Conservation (phyloP, 37 sponge, comb jelly and placozoan species). For the Mnemiopsis leidyi region DNA sequence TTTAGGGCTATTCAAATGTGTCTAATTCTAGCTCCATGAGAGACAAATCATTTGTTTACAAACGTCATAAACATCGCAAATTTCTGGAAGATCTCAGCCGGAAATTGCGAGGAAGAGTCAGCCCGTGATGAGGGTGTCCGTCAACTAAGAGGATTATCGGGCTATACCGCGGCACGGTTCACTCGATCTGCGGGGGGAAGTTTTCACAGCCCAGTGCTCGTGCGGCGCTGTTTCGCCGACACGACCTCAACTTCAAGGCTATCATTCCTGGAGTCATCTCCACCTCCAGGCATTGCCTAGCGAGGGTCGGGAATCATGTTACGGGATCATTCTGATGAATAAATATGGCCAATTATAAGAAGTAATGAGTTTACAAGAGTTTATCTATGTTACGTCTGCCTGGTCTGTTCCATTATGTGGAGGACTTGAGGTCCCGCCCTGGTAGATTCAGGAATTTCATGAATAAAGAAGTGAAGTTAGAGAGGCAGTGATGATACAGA, state of each 20-base stretch:
- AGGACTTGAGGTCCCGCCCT: background rate
- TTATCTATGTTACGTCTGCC: background rate
- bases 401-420: background rate
- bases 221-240: background rate
- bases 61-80: background rate
- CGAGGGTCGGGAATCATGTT: background rate
- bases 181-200: background rate
- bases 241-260: background rate
- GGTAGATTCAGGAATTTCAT: background rate
- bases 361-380: background rate
- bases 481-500: background rate
- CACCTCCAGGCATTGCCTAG: background rate
- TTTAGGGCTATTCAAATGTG: constrained; percentile 25
- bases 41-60: background rate
- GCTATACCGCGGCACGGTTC: background rate
- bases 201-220: background rate
- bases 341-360: background rate
- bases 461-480: background rate
- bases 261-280: background rate
- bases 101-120: background rate
- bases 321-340: no score
- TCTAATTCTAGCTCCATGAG: background rate
- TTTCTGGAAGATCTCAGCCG: background rate
- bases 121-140: background rate
- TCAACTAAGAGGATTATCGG: background rate